These are phyloP conservation scores for Ammospiza maritima DNA, from an alignment of 2,797 vertebrate genomes.

Conservation along the genomic window DNA sequence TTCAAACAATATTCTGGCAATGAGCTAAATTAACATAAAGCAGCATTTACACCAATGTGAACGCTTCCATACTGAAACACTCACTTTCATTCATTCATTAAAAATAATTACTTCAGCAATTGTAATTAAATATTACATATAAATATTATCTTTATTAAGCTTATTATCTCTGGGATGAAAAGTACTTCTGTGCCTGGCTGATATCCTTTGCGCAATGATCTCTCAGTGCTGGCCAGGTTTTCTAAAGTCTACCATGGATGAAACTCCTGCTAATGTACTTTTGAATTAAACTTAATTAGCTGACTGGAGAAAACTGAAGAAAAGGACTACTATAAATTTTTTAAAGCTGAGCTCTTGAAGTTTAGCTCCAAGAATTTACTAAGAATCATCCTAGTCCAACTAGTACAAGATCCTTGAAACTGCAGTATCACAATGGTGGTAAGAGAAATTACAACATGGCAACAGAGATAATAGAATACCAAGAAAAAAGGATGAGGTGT, in stretches of 20 bases:
- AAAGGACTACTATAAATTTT: not conserved
- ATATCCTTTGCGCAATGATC: not conserved
- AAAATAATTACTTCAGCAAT: not conserved
- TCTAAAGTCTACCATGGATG: not conserved
- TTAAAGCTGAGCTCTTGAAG: not conserved
- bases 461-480: not conserved
- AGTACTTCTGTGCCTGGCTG: not conserved
- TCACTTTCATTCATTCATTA: not conserved
- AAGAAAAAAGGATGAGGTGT: not conserved
- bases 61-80: not conserved
- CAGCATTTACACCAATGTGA: not conserved
- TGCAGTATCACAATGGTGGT: not conserved
- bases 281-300: not conserved
- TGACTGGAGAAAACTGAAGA: not conserved
- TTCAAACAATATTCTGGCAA: not conserved
- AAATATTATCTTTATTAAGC: not conserved
- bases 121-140: not conserved
- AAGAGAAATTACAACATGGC: not conserved
- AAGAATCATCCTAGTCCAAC: not conserved
- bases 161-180: not conserved
- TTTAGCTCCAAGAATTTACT: not conserved
- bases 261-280: not conserved
- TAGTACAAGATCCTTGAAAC: not conserved
- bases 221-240: not conserved
- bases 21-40: not conserved